Percentiles rank a stretch among this genome's conserved stretches.
These are phyloP conservation scores for Pampusana beccarii DNA, from an alignment of 2,113 vertebrate species.

Conservation along the genomic window DNA sequence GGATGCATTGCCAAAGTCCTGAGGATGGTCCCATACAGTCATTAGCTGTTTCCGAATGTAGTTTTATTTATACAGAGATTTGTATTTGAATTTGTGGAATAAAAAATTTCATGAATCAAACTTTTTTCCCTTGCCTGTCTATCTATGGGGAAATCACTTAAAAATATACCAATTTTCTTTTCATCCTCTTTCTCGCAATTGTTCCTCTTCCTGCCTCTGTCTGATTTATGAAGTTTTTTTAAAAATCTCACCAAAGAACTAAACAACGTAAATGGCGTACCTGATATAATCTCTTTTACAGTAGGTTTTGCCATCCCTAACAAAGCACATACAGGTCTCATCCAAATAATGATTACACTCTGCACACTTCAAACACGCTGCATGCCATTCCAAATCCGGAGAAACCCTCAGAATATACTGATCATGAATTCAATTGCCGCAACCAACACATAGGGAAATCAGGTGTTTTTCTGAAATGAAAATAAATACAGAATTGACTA, in stretches of 20 bases:
- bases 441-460: constrained; percentile 98
- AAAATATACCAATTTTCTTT: neutral
- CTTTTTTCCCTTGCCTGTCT: neutral
- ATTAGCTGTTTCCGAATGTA: neutral
- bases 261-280: constrained; percentile 76
- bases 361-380: constrained; percentile 97
- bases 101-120: constrained; percentile 8
- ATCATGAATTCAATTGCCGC: constrained; percentile 99
- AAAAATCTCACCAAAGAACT: neutral
- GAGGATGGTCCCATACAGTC: neutral
- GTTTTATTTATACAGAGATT: neutral
- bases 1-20: neutral
- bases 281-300: constrained; percentile 99
- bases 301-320: constrained; percentile 98
- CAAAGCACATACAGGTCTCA: constrained; percentile 98
- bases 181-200: neutral
- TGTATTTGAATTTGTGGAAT: constrained; percentile 1
- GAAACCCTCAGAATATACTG: constrained; percentile 99
- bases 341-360: constrained; percentile 99
- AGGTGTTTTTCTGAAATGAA: constrained; percentile 94
- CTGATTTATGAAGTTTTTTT: neutral
- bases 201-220: neutral
- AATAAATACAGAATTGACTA: constrained; percentile 82
- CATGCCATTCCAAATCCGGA: constrained; percentile 99
- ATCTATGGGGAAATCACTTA: neutral